Evolutionary conservation across 2,113 vertebrate genomes (phyloP).

Genomic region (Oceanites oceanicus): DNA sequence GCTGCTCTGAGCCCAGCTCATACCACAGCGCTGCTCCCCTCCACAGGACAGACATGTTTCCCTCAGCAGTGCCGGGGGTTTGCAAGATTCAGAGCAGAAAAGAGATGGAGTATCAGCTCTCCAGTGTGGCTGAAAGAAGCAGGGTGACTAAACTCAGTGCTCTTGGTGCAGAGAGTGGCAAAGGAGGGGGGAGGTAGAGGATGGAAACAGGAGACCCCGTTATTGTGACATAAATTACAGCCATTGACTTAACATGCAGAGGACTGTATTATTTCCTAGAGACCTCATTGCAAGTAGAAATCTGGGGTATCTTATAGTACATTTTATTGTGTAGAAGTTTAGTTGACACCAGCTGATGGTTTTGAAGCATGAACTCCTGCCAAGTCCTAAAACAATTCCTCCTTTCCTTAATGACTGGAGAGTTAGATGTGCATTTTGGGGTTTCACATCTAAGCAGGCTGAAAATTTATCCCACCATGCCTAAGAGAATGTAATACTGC

Average conservation of each 20-base stretch:
- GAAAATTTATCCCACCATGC: neutral
- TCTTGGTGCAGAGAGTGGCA: neutral
- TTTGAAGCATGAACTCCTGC: neutral
- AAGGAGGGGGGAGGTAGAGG: neutral
- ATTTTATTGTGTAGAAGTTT: neutral
- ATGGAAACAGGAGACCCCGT: neutral
- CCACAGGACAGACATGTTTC: neutral
- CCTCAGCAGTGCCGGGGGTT: accelerated
- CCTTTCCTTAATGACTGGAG: neutral
- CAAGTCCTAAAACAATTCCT: neutral
- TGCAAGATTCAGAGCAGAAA: neutral
- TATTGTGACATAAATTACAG: neutral
- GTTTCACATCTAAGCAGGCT: neutral
- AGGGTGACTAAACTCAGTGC: neutral
- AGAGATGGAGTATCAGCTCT: neutral
- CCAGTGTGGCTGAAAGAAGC: neutral
- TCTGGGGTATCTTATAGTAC: neutral
- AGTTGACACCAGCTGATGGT: neutral
- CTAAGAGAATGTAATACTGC: neutral
- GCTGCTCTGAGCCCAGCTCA: neutral
- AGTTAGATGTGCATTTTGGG: neutral
- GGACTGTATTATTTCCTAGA: neutral
- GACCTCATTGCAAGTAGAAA: neutral
- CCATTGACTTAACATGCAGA: accelerated
- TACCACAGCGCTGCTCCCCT: neutral